Evolutionary conservation across 2,113 vertebrate genomes (phyloP), one percentile per base, ranked within the genome.

Genomic region (Embiotoca jacksoni): DNA sequence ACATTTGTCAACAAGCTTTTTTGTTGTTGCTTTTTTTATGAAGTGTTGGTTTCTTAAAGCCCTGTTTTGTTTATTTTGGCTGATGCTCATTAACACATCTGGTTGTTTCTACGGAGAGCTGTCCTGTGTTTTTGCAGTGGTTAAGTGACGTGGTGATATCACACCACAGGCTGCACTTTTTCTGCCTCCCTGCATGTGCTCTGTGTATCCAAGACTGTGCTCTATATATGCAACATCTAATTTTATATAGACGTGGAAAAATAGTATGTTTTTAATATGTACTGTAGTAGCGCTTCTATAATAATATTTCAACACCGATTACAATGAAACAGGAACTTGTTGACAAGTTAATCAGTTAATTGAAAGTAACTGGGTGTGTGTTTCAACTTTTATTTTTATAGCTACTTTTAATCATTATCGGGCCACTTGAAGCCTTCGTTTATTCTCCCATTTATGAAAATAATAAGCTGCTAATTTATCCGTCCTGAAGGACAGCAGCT

Each of bases 131-230:
- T 82, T 56, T 65, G 68, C 49, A 7, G 65, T 82, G 81, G 88
- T 81, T 76, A 85, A 76, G 65, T 80, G 60, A 84, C 79, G 80
- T 86, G 83, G 54, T 83, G 76, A 89, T 92, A 72, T 62, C 70
- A 75, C 70, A 81, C 58, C 46, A 58, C 78, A 84, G 44, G 49
- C 36, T 78, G 73, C 49, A 75, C 16, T 55, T 77, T 72, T 55
- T 64, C 57, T 69, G 62, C 37, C 65, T 78, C 60, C 58, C n/a
- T 62, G 62, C n/a, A 52, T 81, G 66, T 74, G 59, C 52, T 64
- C 66, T 67, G 36, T 47, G 32, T 54, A 49, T 78, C 11, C 63
- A 60, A 56, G 53, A 49, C 75, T 9, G 3, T 2, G 8, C 60
- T 84, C 5, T 7, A 52, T 60, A n/a, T 44, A 35, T 56, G 13